Percentiles rank a stretch among this genome's conserved stretches.
Evolutionary conservation across 2,113 vertebrate genomes (phyloP).

Genomic region (Eupsittula cactorum): DNA sequence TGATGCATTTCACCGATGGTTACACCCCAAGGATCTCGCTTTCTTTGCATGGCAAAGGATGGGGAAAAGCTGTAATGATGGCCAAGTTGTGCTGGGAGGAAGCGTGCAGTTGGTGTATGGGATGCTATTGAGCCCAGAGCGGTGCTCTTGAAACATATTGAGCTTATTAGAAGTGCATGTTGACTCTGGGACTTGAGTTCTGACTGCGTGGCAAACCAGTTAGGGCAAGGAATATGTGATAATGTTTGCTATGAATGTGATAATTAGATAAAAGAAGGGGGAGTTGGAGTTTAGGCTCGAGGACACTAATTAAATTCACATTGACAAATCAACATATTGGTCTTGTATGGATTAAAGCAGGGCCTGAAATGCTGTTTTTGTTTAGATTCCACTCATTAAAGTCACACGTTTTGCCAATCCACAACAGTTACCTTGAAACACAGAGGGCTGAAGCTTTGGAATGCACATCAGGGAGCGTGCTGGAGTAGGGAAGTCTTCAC

Average conservation of each 20-base stretch:
- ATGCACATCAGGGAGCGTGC: background rate
- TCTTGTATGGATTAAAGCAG: conserved; percentile 67
- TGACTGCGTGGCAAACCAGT: conserved; percentile 67
- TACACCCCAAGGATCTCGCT: background rate
- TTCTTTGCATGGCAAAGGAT: background rate
- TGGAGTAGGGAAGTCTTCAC: background rate
- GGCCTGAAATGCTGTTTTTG: conserved; percentile 68
- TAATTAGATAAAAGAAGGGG: conserved; percentile 74
- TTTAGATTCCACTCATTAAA: conserved; percentile 74
- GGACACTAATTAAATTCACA: conserved; percentile 79
- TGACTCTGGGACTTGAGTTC: conserved; percentile 31
- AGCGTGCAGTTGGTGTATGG: background rate
- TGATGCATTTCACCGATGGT: background rate
- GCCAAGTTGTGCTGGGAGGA: background rate
- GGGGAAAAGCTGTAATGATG: background rate
- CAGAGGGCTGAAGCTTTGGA: conserved; percentile 44
- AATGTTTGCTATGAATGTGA: conserved; percentile 75
- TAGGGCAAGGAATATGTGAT: conserved; percentile 65
- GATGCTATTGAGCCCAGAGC: background rate
- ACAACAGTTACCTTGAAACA: conserved; percentile 58
- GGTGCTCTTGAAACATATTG: conserved; percentile 41
- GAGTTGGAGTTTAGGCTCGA: conserved; percentile 56
- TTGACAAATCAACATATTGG: conserved; percentile 76
- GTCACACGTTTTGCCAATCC: conserved; percentile 67
- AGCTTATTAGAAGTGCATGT: conserved; percentile 54